Percentiles rank a stretch among this genome's conserved stretches.
Evolutionary conservation across 2,888 invertebrate genomes (phyloP).

Genomic region (Villa cingulata): DNA sequence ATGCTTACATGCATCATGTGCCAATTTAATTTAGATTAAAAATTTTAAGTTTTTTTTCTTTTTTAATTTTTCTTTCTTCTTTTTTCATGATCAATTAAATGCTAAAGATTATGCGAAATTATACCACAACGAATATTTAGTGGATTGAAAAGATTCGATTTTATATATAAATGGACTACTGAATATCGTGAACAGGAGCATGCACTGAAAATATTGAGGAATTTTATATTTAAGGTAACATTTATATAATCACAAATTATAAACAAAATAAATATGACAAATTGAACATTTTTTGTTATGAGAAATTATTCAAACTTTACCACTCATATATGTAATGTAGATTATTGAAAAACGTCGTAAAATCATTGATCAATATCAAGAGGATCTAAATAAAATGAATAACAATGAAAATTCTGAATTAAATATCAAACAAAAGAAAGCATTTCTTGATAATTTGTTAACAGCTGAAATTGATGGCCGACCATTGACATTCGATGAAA

Average conservation of each 20-base stretch:
- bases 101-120: background rate
- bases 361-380: background rate
- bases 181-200: background rate
- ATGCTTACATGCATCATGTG: too few species aligned
- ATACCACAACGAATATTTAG: background rate
- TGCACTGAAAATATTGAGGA: background rate
- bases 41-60: too few species aligned
- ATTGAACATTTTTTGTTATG: background rate
- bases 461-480: conserved; percentile 24
- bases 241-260: too few species aligned
- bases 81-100: too few species aligned
- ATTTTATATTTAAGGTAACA: background rate
- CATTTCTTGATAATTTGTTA: conserved; percentile 28
- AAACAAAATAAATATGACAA: too few species aligned
- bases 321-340: too few species aligned
- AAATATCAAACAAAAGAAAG: conserved; percentile 18
- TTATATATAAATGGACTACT: background rate
- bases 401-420: background rate
- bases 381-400: background rate
- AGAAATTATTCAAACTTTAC: background rate
- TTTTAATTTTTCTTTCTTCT: background rate
- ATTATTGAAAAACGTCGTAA: background rate
- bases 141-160: background rate
- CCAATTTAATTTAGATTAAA: too few species aligned
- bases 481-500: conserved; percentile 22